phyloP scores from a whole-genome alignment of 2,888 invertebrate species.

The Chrysodeixis includens region DNA sequence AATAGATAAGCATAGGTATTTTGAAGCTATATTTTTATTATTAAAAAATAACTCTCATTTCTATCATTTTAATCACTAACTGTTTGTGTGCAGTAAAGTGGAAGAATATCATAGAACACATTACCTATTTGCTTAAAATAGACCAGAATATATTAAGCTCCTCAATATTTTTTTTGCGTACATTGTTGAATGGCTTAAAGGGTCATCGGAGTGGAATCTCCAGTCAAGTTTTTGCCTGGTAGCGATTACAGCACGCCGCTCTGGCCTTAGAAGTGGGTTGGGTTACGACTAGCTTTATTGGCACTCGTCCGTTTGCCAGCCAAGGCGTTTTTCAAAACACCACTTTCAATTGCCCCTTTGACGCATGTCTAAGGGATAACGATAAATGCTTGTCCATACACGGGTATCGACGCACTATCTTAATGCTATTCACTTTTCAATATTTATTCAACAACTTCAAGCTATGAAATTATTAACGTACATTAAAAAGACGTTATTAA shows the following conservation, averaged over 20 bases:
- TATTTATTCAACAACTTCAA: slow-evolving; percentile 12
- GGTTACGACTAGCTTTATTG: slow-evolving; percentile 77
- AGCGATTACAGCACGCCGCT: slow-evolving; percentile 77
- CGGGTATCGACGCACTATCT: slow-evolving; percentile 49
- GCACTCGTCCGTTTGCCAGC: slow-evolving; percentile 65
- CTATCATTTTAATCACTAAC: no score
- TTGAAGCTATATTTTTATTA: no score
- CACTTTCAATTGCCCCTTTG: slow-evolving; percentile 61
- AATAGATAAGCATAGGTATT: no score
- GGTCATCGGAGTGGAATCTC: slow-evolving; percentile 64
- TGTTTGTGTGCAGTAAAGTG: no score
- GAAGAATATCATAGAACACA: not conserved
- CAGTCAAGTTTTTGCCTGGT: slow-evolving; percentile 76
- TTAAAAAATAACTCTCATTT: no score
- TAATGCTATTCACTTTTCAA: slow-evolving; percentile 12
- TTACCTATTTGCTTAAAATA: not conserved
- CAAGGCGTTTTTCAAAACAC: slow-evolving; percentile 68
- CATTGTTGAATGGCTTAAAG: slow-evolving; percentile 61
- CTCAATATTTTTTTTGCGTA: slow-evolving; percentile 51
- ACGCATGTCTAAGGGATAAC: slow-evolving; percentile 63
- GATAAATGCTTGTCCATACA: slow-evolving; percentile 64
- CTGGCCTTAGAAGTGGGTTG: slow-evolving; percentile 71
- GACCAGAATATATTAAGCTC: not conserved
- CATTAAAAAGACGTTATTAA: slow-evolving; percentile 45
- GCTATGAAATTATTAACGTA: slow-evolving; percentile 9